Evolutionary conservation across 2,888 invertebrate species (phyloP).

Genomic region (Rhagium mordax): DNA sequence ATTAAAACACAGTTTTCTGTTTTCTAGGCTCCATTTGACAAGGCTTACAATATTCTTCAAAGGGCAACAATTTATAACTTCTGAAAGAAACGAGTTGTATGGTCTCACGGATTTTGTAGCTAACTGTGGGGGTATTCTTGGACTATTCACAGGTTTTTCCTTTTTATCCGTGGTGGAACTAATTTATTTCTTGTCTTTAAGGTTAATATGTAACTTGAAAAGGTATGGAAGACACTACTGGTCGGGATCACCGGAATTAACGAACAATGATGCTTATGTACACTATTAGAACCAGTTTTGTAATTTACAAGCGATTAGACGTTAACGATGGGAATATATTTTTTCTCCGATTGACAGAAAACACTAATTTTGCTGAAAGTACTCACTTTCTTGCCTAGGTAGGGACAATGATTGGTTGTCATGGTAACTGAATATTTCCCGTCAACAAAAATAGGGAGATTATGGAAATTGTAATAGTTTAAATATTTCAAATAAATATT

Average conservation of each 20-base stretch:
- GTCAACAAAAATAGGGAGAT: too few relatives aligned
- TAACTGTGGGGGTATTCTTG: conserved; percentile 80
- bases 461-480: too few relatives aligned
- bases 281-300: background rate
- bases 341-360: too few relatives aligned
- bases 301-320: too few relatives aligned
- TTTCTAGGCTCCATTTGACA: conserved; percentile 67
- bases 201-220: conserved; percentile 59
- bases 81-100: conserved; percentile 78
- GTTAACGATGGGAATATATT: too few relatives aligned
- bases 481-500: too few relatives aligned
- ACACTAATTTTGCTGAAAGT: too few relatives aligned
- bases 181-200: conserved; percentile 71
- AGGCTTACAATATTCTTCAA: conserved; percentile 79
- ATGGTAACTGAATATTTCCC: too few relatives aligned
- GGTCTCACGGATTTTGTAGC: conserved; percentile 80
- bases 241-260: conserved; percentile 44
- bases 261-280: background rate
- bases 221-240: conserved; percentile 53
- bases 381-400: too few relatives aligned
- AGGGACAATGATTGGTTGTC: too few relatives aligned
- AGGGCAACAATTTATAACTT: conserved; percentile 79
- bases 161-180: conserved; percentile 70
- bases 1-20: background rate
- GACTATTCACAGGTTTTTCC: conserved; percentile 67